Evolutionary conservation across 2,797 vertebrate genomes (phyloP).

Genomic region (Octomys mimax): DNA sequence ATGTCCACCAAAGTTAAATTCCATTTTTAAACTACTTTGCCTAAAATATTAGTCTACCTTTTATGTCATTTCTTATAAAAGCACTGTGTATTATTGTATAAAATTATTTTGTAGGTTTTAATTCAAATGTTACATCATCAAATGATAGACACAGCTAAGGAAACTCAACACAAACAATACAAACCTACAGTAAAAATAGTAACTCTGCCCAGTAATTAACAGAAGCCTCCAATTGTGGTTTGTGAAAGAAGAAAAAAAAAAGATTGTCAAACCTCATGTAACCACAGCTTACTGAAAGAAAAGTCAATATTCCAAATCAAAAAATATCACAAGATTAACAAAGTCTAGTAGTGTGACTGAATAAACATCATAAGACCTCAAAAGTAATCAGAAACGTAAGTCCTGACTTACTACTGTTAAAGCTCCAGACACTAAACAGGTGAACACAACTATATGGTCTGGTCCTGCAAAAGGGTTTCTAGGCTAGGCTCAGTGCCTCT

Average conservation of each 20-base stretch:
- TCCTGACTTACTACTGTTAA: conserved; percentile 17
- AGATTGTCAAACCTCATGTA: conserved; percentile 67
- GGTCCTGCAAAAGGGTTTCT: conserved; percentile 20
- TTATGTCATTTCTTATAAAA: conserved; percentile 58
- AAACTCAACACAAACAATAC: conserved; percentile 74
- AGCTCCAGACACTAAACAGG: conserved; percentile 27
- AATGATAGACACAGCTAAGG: conserved; percentile 56
- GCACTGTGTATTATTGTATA: neutral
- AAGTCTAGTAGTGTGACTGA: neutral
- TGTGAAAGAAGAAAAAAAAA: conserved; percentile 34
- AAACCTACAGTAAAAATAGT: conserved; percentile 79
- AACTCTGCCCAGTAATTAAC: conserved; percentile 75
- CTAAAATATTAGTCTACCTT: conserved; percentile 30
- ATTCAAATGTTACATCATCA: conserved; percentile 53
- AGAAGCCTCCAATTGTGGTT: conserved; percentile 81
- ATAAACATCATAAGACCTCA: neutral
- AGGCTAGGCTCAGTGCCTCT: neutral
- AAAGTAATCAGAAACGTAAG: conserved; percentile 26
- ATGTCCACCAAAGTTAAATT: conserved; percentile 57
- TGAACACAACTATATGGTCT: neutral
- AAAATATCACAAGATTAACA: conserved; percentile 27
- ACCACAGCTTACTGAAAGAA: conserved; percentile 63
- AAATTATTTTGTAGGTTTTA: conserved; percentile 67
- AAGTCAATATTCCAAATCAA: conserved; percentile 60
- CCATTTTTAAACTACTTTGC: conserved; percentile 44